Percentiles rank a stretch among this genome's conserved stretches.
phyloP scores from a whole-genome alignment of 2,888 invertebrate genomes.

The Zaprionus bogoriensis region DNA sequence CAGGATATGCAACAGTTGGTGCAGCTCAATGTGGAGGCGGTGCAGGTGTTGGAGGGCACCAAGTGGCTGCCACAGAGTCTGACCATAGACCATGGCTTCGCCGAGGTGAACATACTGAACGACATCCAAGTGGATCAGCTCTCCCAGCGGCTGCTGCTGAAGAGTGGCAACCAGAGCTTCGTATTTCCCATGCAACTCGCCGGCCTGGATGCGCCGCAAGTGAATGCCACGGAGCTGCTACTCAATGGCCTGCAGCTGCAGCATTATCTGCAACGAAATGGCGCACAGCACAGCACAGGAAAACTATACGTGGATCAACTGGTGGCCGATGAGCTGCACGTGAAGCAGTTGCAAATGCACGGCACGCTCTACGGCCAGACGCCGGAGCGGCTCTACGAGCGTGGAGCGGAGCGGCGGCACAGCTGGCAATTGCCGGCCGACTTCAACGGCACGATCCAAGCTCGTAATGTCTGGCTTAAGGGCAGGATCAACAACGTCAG shows the following conservation, averaged over 20 bases:
- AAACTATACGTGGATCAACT: constrained; percentile 60
- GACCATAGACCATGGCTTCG: constrained; percentile 81
- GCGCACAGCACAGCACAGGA: constrained; percentile 59
- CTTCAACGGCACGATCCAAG: constrained; percentile 76
- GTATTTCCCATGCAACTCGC: constrained; percentile 82
- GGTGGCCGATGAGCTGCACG: constrained; percentile 31
- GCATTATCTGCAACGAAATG: constrained; percentile 55
- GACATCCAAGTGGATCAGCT: constrained; percentile 82
- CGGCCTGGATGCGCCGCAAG: constrained; percentile 65
- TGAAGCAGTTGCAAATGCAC: constrained; percentile 66
- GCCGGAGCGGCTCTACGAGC: constrained; percentile 53
- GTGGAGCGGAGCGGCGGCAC: constrained; percentile 43
- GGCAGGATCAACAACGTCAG: constrained; percentile 67
- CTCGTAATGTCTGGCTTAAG: constrained; percentile 80
- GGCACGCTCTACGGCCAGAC: constrained; percentile 60
- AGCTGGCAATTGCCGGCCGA: constrained; percentile 55
- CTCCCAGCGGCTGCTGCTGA: constrained; percentile 81
- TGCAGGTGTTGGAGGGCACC: constrained; percentile 83
- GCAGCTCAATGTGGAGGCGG: constrained; percentile 79
- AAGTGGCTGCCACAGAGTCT: constrained; percentile 83
- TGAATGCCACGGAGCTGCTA: constrained; percentile 33
- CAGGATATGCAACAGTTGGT: constrained; percentile 82
- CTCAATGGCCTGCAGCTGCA: constrained; percentile 37
- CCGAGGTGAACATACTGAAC: constrained; percentile 83
- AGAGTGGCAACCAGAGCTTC: constrained; percentile 83